Evolutionary conservation across 2,797 vertebrate genomes (phyloP), one percentile per base, ranked within the genome.

Genomic region (Pseudochaenichthys georgianus): DNA sequence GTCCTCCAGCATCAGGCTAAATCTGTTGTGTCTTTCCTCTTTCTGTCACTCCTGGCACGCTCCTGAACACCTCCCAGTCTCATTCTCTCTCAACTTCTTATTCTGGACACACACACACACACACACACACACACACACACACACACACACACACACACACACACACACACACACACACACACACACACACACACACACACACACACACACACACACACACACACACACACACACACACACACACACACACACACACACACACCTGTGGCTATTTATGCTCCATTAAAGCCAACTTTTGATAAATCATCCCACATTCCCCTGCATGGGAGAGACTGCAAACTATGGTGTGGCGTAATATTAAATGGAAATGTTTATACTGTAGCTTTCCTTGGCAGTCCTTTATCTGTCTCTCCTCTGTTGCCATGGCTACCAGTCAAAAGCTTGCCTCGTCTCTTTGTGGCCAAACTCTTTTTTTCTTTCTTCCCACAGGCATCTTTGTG

Each of bases 371-470:
- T 89, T 88, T 81, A 70, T 45, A 23, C 60, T 78, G 57, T 62
- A 61, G 69, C 80, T 90, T 90, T 92, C 86, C 86, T 93, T 90
- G 90, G 87, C 87, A 83, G 84, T 69, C 75, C 76, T 90, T 92
- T 92, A 93, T 94, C 92, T 85, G 82, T 73, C 85, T 85, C 80
- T 83, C 50, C 73, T 80, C 80, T 87, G 94, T 95, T 95, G 84
- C 92, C 86, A 94, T 94, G 90, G 87, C 83, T 78, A 94, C 92
- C 65, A 64, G 78, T 93, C 80, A 93, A 94, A 95, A 91, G 93
- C 92, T 81, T 88, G 76, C 92, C 84, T 92, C 92, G 92, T 92
- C 80, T 91, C 83, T 87, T 90, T 92, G 89, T 92, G 74, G 79
- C 87, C 81, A 84, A 88, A 91, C 79, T 77, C 83, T 64, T 47